Conservation (phyloP, 2,113 vertebrate species). For the Rhagologus leucostigma region DNA sequence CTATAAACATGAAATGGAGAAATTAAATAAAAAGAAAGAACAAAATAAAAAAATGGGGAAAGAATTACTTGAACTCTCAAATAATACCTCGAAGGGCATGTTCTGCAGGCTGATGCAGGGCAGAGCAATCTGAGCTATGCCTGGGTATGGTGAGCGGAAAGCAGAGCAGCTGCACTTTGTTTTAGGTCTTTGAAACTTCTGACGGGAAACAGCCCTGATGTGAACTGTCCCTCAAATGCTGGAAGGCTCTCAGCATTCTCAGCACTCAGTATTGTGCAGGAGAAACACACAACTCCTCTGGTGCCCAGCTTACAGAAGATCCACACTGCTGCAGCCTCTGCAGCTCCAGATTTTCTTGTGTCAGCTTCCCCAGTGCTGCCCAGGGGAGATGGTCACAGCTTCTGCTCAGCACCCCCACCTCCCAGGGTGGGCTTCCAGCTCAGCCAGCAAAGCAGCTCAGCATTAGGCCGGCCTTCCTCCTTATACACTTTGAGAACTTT, state of each 20-base stretch:
- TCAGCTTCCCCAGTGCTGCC: neutral
- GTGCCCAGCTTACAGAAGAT: neutral
- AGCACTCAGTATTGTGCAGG: neutral
- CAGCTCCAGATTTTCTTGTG: neutral
- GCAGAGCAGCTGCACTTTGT: neutral
- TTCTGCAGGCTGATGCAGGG: neutral
- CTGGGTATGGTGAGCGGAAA: neutral
- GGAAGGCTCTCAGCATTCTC: neutral
- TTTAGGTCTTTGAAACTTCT: slow-evolving; percentile 20
- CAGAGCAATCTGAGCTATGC: neutral
- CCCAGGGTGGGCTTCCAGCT: neutral
- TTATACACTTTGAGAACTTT: neutral
- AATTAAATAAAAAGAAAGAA: neutral
- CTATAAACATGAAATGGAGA: neutral
- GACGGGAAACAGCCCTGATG: neutral
- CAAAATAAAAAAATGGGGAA: neutral
- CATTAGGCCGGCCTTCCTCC: neutral
- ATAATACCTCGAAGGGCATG: neutral
- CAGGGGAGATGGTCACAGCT: neutral
- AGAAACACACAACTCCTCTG: neutral
- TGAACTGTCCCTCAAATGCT: neutral
- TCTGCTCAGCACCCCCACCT: neutral
- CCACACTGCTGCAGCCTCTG: neutral
- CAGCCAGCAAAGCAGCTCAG: neutral
- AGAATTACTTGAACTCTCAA: neutral